Evolutionary conservation across 2,113 vertebrate genomes (phyloP), one percentile per base, ranked within the genome.

Genomic region (Albula glossodonta): DNA sequence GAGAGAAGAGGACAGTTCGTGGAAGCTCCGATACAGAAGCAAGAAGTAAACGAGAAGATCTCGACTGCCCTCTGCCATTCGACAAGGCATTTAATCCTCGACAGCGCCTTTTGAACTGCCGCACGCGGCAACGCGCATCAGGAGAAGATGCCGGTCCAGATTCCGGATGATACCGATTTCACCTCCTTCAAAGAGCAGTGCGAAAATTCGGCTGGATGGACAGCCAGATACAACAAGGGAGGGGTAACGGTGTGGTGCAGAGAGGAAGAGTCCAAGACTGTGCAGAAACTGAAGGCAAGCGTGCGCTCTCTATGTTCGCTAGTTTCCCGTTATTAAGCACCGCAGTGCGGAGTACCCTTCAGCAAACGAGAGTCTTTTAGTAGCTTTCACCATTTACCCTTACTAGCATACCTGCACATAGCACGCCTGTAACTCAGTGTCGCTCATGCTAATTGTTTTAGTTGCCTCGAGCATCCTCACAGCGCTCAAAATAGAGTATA

Each of bases 231-330:
- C 85, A 96, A 89, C 93, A 97, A 96, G 87, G 95, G 94, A 2
- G 96, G 95, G 0, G 94, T 97, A 89, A 97, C 94, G 0, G 95
- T 96, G 53, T 96, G 96, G 96, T 96, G 93, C 83, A 92, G 94
- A 22, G 94, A 91, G 41, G 95, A 96, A 84, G 96, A 97, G 82
- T 93, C 90, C 91, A 93, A 88, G 85, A 87, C 90, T 0, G 93
- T 97, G 31, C 97, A 98, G 93, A 97, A 97, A 86, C 94, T 98
- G 78, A 98, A 98, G 97, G 97, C 96, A 94, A 95, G 91, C 74
- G 0, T 8, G 60, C 49, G 50, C 50, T 53, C 86, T 25, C 49
- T 4, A 10, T 74, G n/a, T 74, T 51, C 41, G 51, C 56, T 48
- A 7, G 51, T 13, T 66, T 66, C 70, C 51, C 25, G 19, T 51